Base-by-base conservation (phyloP, 1,140 invertebrate species). In the Brachionus calyciflorus region DNA sequence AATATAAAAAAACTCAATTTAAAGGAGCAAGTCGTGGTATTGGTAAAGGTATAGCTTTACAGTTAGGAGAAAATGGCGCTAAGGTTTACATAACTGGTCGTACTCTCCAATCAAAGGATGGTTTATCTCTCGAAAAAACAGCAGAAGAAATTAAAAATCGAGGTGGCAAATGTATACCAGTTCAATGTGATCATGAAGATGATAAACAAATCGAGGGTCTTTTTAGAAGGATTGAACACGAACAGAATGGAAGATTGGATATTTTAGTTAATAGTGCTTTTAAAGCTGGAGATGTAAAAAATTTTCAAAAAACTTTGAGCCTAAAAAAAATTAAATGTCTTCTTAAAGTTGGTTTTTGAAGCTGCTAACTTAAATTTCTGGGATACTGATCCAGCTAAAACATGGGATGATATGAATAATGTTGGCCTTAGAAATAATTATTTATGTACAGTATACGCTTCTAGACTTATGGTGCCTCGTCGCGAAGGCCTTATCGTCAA, bases 241-340 rank as follows among this genome's bases (percentile, higher is more conserved):
- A 87, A 77, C 83, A 86, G 55, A 76, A 84, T 19, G 86, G 86
- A 21, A 79, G 80, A 57, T 80, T 87, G 21, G 85, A 87, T 76
- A 80, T 87, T 65, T 78, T 87, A 10, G 86, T 87, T 24, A 87
- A 87, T 78, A 87, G 86, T 78, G 86, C 86, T 10, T 87, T 83
- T 79, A 80, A 84, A 41, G 86, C 80, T 6, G 85, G 84, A 14
- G 78, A 65, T 44, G 60, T 65, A 65, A 46, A 3, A 78, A 9
- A 82, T 84, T 53, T 63, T 26, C n/a, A 60, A 4, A 26, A 19
- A 19, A 10, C 24, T 48, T 17, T 19, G 12, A n/a, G n/a, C n/a
- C n/a, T n/a, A n/a, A 28, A 51, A 41, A 28, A 24, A 17, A 37
- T 40, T 63, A 37, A 40, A 40, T 17, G 3, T 63, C 21, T 37